Evolutionary conservation across 2,888 invertebrate genomes (phyloP).

Genomic region (Megalurothrips usitatus): DNA sequence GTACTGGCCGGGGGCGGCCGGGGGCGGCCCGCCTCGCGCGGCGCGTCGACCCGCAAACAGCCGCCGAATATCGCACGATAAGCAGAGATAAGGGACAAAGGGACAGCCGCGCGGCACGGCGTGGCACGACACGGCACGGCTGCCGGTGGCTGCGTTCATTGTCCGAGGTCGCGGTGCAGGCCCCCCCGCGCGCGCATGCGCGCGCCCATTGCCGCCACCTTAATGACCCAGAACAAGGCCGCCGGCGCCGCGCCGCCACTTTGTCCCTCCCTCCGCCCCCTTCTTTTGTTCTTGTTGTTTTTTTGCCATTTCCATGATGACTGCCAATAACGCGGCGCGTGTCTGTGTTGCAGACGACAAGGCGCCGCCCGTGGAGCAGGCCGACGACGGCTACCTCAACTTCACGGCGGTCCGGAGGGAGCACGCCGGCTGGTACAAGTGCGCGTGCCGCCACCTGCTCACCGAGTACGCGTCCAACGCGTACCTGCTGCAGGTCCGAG

Average conservation of each 20-base stretch:
- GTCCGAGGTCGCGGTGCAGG: background rate
- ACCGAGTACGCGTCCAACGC: conserved; percentile 85
- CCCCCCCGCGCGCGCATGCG: background rate
- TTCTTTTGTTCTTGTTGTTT: background rate
- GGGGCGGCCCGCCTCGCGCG: too few relatives aligned
- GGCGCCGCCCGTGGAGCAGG: conserved; percentile 56
- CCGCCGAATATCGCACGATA: too few relatives aligned
- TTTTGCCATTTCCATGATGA: conserved; percentile 16
- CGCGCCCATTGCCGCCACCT: too few relatives aligned
- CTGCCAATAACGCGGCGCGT: too few relatives aligned
- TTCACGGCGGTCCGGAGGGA: conserved; percentile 72
- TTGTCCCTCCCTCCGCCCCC: too few relatives aligned
- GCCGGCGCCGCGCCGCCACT: too few relatives aligned
- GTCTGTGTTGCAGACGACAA: conserved; percentile 40
- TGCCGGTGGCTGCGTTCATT: conserved; percentile 24
- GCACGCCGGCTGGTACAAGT: conserved; percentile 91
- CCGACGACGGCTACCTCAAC: conserved; percentile 75
- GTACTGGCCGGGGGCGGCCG: too few relatives aligned
- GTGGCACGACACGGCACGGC: too few relatives aligned
- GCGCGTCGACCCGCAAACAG: too few relatives aligned
- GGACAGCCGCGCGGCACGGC: too few relatives aligned
- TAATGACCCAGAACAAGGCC: too few relatives aligned
- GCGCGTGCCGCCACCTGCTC: conserved; percentile 76
- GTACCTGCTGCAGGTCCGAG: conserved; percentile 81
- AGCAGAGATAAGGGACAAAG: background rate